A percentile compares a stretch with the other conserved stretches of the same genome.
phyloP scores from a whole-genome alignment of 1,140 invertebrate species.

The Chironomus tepperi region DNA sequence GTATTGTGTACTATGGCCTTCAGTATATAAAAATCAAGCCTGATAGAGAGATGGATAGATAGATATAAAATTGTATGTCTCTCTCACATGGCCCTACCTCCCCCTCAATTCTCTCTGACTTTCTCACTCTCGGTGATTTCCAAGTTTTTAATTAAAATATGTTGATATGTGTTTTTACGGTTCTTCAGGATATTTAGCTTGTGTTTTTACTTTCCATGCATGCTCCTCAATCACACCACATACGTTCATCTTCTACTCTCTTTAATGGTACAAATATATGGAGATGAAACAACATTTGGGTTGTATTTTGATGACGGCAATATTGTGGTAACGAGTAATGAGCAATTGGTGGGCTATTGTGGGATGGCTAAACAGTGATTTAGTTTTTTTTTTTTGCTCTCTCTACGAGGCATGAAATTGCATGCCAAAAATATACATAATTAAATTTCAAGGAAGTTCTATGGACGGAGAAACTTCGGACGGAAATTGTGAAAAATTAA shows the following conservation, averaged over 20 bases:
- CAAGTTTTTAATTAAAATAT: conserved; percentile 24
- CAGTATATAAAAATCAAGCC: background rate
- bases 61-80: background rate
- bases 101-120: background rate
- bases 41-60: background rate
- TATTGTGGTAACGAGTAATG: conserved; percentile 12
- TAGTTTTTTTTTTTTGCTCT: background rate
- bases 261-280: no score
- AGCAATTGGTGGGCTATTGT: conserved; percentile 1
- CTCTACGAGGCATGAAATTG: background rate
- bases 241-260: background rate
- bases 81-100: background rate
- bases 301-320: conserved; percentile 7
- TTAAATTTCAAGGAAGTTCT: background rate
- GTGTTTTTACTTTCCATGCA: conserved; percentile 6
- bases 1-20: background rate
- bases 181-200: conserved; percentile 22
- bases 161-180: conserved; percentile 23
- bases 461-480: background rate
- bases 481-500: background rate
- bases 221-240: background rate
- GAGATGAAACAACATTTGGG: no score
- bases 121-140: conserved; percentile 6
- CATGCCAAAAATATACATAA: background rate
- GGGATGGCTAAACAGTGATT: background rate